A percentile compares a stretch with the other conserved stretches of the same genome.
Conservation (phyloP, 2,113 vertebrate genomes). For the Plestiodon gilberti region DNA sequence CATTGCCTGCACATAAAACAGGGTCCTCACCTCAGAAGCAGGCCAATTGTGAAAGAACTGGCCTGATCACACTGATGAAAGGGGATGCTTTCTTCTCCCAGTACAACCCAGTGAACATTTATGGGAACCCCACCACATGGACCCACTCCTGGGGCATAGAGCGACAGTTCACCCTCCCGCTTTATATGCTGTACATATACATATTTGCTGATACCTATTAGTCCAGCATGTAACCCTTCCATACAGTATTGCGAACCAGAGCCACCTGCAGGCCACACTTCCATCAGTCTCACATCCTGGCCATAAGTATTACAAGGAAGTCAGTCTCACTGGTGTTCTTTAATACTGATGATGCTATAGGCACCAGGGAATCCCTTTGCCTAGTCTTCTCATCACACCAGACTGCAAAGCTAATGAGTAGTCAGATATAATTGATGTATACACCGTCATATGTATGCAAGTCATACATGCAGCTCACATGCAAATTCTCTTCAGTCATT, state of each 20-base stretch:
- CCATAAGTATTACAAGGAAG: background rate
- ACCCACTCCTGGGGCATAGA: background rate
- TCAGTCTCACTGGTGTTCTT: background rate
- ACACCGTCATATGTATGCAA: background rate
- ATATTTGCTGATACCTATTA: background rate
- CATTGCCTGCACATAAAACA: background rate
- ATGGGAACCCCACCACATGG: background rate
- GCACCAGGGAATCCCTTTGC: background rate
- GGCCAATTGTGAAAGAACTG: background rate
- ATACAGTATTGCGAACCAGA: background rate
- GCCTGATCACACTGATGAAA: background rate
- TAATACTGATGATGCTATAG: background rate
- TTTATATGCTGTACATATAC: background rate
- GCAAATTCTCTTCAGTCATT: no score
- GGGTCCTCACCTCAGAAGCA: background rate
- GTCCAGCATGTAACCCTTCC: background rate
- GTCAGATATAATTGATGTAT: background rate
- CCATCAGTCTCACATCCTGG: background rate
- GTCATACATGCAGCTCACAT: background rate
- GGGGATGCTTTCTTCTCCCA: background rate
- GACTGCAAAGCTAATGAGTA: background rate
- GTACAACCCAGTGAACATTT: no score
- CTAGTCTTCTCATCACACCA: background rate
- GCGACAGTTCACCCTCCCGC: background rate
- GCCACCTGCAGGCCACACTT: background rate